These are phyloP conservation scores for Carabus problematicus DNA, from an alignment of 2,888 invertebrate genomes.

Conservation along the genomic window DNA sequence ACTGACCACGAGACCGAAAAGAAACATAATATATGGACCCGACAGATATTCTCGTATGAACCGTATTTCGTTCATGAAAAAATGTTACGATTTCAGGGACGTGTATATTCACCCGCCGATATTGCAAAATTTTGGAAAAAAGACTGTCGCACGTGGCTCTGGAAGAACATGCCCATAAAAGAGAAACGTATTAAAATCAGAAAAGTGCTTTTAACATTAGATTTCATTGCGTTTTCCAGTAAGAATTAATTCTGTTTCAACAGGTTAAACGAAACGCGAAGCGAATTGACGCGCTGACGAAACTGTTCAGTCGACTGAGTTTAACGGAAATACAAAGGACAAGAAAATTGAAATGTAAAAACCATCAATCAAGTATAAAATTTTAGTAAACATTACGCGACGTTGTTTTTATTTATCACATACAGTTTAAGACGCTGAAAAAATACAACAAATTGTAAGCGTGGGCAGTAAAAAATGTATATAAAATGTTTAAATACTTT, in stretches of 20 bases:
- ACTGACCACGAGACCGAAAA: background rate
- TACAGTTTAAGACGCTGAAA: too few relatives aligned
- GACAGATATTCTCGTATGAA: slow-evolving; percentile 52
- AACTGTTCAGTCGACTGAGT: too few relatives aligned
- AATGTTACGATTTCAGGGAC: slow-evolving; percentile 65
- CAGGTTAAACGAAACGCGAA: background rate
- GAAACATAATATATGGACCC: slow-evolving; percentile 37
- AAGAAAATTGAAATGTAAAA: too few relatives aligned
- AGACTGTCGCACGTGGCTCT: slow-evolving; percentile 74
- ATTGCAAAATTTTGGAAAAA: slow-evolving; percentile 74
- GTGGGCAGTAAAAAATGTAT: too few relatives aligned
- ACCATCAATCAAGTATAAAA: too few relatives aligned
- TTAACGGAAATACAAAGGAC: too few relatives aligned
- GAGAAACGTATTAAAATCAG: slow-evolving; percentile 24
- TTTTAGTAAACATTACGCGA: too few relatives aligned
- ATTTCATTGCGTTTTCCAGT: background rate
- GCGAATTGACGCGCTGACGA: too few relatives aligned
- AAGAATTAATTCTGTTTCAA: slow-evolving; percentile 9
- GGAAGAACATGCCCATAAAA: slow-evolving; percentile 54
- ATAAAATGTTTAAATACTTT: too few relatives aligned
- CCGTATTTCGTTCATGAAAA: slow-evolving; percentile 62
- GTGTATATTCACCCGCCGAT: slow-evolving; percentile 64
- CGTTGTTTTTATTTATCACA: too few relatives aligned
- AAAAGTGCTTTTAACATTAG: background rate
- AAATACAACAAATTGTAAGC: too few relatives aligned